phyloP scores from a whole-genome alignment of 1,140 invertebrate species.

The Plectrocnemia conspersa region DNA sequence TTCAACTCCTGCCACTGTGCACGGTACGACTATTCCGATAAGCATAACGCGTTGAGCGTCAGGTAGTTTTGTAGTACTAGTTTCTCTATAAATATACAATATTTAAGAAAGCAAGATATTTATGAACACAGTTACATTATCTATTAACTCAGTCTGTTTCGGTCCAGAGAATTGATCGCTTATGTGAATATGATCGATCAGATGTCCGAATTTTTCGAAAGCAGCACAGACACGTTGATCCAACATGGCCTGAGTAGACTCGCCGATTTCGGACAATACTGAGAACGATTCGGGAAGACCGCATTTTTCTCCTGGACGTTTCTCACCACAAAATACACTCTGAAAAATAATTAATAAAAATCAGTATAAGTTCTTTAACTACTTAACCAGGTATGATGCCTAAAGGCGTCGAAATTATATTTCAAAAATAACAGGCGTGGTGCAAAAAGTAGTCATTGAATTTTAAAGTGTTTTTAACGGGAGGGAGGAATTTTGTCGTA shows the following conservation, averaged over 20 bases:
- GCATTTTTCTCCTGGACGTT: conserved; percentile 82
- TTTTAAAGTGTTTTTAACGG: too few relatives aligned
- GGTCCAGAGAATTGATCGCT: conserved; percentile 92
- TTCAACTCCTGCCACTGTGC: conserved; percentile 57
- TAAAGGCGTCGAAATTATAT: too few relatives aligned
- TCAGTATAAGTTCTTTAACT: conserved; percentile 6
- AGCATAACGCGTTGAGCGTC: conserved; percentile 77
- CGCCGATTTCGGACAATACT: conserved; percentile 85
- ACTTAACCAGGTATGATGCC: too few relatives aligned
- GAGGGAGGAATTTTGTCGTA: too few relatives aligned
- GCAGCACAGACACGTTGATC: conserved; percentile 79
- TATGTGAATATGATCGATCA: conserved; percentile 95
- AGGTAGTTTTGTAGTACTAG: conserved; percentile 55
- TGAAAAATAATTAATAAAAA: conserved; percentile 40
- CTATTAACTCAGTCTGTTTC: conserved; percentile 81
- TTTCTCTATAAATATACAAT: conserved; percentile 45
- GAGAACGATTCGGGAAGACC: conserved; percentile 75
- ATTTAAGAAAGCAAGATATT: conserved; percentile 11
- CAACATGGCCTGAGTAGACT: conserved; percentile 72
- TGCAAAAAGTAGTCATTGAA: too few relatives aligned
- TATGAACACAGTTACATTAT: not conserved
- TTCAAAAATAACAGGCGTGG: too few relatives aligned
- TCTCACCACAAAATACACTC: conserved; percentile 89
- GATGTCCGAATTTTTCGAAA: conserved; percentile 78
- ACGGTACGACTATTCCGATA: conserved; percentile 76